Evolutionary conservation across 2,797 vertebrate species (phyloP).

Genomic region (Iguana delicatissima): DNA sequence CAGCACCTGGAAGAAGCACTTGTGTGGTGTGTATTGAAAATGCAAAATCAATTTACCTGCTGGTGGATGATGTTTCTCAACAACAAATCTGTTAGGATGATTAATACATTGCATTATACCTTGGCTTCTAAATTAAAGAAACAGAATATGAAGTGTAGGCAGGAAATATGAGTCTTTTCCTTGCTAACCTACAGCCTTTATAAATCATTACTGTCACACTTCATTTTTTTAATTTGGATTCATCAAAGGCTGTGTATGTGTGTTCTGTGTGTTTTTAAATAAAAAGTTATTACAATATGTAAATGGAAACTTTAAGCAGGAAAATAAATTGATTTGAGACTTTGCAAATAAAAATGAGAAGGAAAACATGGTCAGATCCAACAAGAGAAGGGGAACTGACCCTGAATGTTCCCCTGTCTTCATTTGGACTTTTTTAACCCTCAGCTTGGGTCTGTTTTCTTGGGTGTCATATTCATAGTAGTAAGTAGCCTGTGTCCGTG

Average conservation of each 20-base stretch:
- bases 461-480: neutral
- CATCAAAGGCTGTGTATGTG: constrained; percentile 55
- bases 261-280: constrained; percentile 67
- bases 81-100: constrained; percentile 69
- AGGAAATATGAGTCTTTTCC: constrained; percentile 65
- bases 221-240: constrained; percentile 73
- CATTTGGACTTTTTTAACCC: neutral
- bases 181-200: constrained; percentile 54
- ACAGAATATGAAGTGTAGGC: constrained; percentile 53
- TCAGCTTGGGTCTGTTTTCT: neutral
- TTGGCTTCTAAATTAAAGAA: constrained; percentile 72
- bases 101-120: constrained; percentile 68
- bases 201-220: constrained; percentile 66
- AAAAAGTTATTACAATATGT: constrained; percentile 59
- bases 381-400: neutral
- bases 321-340: constrained; percentile 54
- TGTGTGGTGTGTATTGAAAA: constrained; percentile 35
- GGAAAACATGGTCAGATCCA: constrained; percentile 40
- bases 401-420: neutral
- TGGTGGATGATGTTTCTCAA: constrained; percentile 57
- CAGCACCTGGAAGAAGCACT: neutral
- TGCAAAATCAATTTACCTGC: constrained; percentile 53
- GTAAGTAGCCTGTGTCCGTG: too few species aligned
- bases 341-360: constrained; percentile 56
- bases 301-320: constrained; percentile 58